These are phyloP conservation scores for Erythrocercus mccallii DNA, from an alignment of 2,113 vertebrate species.

Conservation along the genomic window DNA sequence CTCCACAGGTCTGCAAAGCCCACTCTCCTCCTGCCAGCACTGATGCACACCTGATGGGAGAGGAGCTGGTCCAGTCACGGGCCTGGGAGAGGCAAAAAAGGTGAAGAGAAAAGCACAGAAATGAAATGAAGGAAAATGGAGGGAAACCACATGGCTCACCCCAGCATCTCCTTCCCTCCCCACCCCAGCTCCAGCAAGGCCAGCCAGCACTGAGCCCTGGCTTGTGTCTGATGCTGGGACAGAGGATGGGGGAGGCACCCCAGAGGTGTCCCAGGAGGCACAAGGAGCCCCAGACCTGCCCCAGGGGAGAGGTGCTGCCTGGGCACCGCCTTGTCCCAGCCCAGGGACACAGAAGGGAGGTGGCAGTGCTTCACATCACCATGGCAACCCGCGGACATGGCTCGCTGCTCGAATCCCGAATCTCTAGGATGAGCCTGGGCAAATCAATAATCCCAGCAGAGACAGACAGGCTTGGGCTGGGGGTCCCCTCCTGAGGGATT, in stretches of 20 bases:
- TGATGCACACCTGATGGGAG: background rate
- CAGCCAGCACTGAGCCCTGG: fast-evolving
- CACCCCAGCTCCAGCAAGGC: background rate
- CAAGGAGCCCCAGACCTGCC: fast-evolving
- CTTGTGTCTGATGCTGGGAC: background rate
- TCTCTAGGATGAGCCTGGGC: slow-evolving; percentile 37
- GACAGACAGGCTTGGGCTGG: background rate
- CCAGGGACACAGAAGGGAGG: background rate
- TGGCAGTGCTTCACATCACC: slow-evolving; percentile 4
- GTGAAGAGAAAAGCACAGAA: background rate
- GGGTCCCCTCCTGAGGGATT: background rate
- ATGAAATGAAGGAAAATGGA: background rate
- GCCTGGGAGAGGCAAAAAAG: background rate
- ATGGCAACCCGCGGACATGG: slow-evolving; percentile 49
- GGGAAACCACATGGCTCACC: background rate
- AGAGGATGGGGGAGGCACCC: fast-evolving
- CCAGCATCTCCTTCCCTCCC: background rate
- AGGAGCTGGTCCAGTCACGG: background rate
- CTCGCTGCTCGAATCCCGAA: background rate
- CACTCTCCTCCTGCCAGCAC: fast-evolving
- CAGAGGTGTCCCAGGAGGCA: background rate
- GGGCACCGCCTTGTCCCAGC: fast-evolving
- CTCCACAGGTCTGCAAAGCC: background rate
- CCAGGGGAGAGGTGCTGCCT: background rate
- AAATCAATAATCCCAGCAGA: background rate